A percentile compares a stretch with the other conserved stretches of the same genome.
These are phyloP conservation scores for Seriola dumerili DNA, from an alignment of 2,113 vertebrate species.

Conservation along the genomic window DNA sequence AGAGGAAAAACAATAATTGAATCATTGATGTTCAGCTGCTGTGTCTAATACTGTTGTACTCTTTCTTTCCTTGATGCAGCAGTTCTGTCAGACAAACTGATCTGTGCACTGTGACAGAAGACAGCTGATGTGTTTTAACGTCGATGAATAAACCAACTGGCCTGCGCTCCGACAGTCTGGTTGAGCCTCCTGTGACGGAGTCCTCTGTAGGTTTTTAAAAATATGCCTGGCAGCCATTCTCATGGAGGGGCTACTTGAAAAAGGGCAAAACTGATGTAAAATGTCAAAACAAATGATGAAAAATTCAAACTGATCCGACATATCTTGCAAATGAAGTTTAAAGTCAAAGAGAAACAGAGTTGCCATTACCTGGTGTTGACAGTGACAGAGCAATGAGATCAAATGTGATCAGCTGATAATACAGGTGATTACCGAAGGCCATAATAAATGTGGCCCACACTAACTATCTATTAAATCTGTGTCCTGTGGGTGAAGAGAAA, in stretches of 20 bases:
- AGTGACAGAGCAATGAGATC: neutral
- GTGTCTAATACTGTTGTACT: neutral
- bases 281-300: neutral
- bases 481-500: slow-evolving; percentile 55
- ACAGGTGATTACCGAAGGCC: slow-evolving; percentile 42
- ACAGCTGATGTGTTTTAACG: slow-evolving; percentile 12
- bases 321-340: neutral
- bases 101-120: neutral
- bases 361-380: neutral
- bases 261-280: neutral
- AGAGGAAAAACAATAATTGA: neutral
- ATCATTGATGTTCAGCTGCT: slow-evolving; percentile 8
- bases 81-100: neutral
- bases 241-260: neutral
- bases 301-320: neutral
- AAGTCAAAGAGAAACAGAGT: neutral
- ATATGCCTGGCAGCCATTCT: neutral
- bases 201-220: neutral
- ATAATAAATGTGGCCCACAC: slow-evolving; percentile 12
- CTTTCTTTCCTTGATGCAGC: neutral
- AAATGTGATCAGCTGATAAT: slow-evolving; percentile 30
- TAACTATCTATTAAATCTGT: slow-evolving; percentile 44
- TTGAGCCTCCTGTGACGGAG: neutral
- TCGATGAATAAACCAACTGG: neutral
- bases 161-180: neutral